These are phyloP conservation scores for Micronycteris hirsuta DNA, from an alignment of 2,113 vertebrate species.

Conservation along the genomic window DNA sequence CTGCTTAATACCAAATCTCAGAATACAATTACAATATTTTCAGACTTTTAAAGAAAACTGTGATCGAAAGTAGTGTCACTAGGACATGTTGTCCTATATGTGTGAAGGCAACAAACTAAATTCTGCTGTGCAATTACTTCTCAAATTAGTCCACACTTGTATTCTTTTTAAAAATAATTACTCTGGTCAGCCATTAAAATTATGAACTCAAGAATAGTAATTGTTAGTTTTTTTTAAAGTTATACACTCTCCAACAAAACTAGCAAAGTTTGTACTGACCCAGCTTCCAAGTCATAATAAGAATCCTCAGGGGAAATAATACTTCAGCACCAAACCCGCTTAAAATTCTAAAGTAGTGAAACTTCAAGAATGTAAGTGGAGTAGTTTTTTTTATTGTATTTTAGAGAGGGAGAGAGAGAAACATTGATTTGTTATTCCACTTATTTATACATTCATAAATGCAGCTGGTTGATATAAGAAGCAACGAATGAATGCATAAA, in stretches of 20 bases:
- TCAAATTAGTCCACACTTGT: not conserved
- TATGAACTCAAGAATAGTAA: not conserved
- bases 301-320: not conserved
- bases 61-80: not conserved
- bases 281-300: not conserved
- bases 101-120: not conserved
- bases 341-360: not conserved
- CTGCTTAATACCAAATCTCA: not conserved
- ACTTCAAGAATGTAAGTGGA: not conserved
- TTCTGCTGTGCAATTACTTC: not conserved
- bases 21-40: not conserved
- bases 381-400: no score
- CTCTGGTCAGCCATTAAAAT: not conserved
- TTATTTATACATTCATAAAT: no score
- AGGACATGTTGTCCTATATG: not conserved
- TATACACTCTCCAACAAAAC: not conserved
- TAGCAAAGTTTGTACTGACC: not conserved
- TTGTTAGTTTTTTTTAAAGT: not conserved
- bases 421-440: no score
- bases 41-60: not conserved
- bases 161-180: not conserved
- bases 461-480: no score
- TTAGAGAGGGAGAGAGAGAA: no score
- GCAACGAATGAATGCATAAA: no score
- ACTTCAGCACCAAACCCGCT: not conserved